Evolutionary conservation across 2,888 invertebrate genomes (phyloP), one percentile per base, ranked within the genome.

Genomic region (Dusona sp.): DNA sequence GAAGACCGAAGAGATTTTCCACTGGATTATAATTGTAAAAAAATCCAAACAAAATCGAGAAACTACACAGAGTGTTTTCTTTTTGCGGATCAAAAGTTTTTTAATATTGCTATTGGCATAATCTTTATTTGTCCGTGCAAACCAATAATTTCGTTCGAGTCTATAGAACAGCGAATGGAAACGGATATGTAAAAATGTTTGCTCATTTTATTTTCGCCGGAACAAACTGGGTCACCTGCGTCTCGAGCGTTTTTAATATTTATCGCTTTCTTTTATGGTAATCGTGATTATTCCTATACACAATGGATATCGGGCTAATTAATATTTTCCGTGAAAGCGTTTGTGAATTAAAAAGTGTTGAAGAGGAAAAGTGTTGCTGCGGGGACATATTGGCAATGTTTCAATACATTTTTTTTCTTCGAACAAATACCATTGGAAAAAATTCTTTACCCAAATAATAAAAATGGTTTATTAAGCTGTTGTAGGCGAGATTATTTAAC

Each of bases 261-360:
- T 61, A 61, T 61, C 29, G 61, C 61, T 61, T 61, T 61, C 61
- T 29, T 61, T 61, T 61, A 67, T 67, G 65, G 9, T 38, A 67
- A 36, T 67, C 11, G 16, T 11, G 65, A 67, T 67, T 67, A 67
- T 65, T 36, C 6, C 11, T 67, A 67, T 8, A 67, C 19, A 67
- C 38, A 67, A 67, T 38, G 33, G n/a, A 38, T 38, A 38, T n/a
- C 0, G 38, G 38, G n/a, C 19, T 36, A 36, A 67, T 38, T 22
- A n/a, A 38, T 67, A 22, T n/a, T 67, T 67, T 29, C 4, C 4
- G 38, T 67, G 36, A 67, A 67, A 67, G 36, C 29, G 61, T 61
- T 61, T 7, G 29, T 29, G 6, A 6, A 61, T 61, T 29, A 61
- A 61, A 61, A 61, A 61, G 61, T 61, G 9, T 48, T 48, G 7